Evolutionary conservation across 1,140 invertebrate genomes (phyloP).

Genomic region (Microplitis mediator): DNA sequence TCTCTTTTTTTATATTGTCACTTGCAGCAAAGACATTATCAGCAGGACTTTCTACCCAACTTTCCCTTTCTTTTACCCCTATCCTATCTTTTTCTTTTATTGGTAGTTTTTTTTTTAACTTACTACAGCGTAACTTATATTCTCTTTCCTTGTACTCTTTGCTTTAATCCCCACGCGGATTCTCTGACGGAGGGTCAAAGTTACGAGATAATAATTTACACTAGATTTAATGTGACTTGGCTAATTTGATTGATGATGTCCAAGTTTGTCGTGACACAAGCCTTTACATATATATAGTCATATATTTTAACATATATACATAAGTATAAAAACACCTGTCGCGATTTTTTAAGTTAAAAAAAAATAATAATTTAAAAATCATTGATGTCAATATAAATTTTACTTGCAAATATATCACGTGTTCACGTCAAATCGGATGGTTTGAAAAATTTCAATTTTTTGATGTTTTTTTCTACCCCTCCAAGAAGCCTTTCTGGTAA

Average conservation of each 20-base stretch:
- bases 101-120: neutral
- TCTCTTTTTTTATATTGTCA: slow-evolving; percentile 10
- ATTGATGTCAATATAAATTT: no score
- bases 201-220: slow-evolving; percentile 35
- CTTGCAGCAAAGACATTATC: slow-evolving; percentile 22
- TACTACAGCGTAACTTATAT: neutral
- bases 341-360: no score
- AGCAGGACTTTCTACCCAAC: neutral
- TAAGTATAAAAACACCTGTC: no score
- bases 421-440: no score
- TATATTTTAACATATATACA: neutral
- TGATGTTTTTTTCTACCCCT: no score
- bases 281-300: neutral
- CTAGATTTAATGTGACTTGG: slow-evolving; percentile 32
- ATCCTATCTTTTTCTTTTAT: neutral
- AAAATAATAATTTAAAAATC: no score
- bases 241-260: slow-evolving; percentile 37
- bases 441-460: no score
- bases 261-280: neutral
- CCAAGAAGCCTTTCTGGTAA: no score
- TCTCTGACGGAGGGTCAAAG: neutral
- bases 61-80: neutral
- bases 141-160: neutral
- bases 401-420: no score
- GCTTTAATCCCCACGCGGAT: no score